Evolutionary conservation across 2,888 invertebrate genomes (phyloP).

Genomic region (Muschampia plurimacula): DNA sequence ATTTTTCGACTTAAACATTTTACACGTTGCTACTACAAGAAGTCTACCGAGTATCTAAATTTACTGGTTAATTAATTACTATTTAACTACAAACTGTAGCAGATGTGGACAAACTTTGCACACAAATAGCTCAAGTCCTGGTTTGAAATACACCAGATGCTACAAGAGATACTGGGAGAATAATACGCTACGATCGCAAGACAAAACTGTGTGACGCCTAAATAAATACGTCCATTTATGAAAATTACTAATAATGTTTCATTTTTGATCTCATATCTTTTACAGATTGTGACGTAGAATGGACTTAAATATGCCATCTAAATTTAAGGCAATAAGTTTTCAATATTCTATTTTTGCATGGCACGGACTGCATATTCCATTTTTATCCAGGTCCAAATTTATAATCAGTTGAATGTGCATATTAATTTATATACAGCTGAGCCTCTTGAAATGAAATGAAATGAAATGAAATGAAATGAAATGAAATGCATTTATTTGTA

Average conservation of each 20-base stretch:
- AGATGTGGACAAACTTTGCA: constrained; percentile 36
- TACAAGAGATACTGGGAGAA: constrained; percentile 28
- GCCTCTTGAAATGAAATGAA: no score
- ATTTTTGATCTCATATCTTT: constrained; percentile 5
- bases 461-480: no score
- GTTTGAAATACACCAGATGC: constrained; percentile 37
- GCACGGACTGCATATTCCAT: no score
- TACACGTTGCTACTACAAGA: not conserved
- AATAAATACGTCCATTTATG: constrained; percentile 21
- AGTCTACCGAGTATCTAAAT: constrained; percentile 25
- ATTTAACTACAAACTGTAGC: constrained; percentile 35
- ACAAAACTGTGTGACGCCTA: constrained; percentile 20
- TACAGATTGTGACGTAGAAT: not conserved
- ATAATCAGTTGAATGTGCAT: no score
- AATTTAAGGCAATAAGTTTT: no score
- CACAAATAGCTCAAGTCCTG: constrained; percentile 35
- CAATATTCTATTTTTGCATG: no score
- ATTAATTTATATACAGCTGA: no score
- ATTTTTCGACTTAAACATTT: no score
- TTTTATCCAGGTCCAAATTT: no score
- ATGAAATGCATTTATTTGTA: no score
- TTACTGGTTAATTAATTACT: constrained; percentile 32
- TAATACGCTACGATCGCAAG: constrained; percentile 28
- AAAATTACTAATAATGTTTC: constrained; percentile 9
- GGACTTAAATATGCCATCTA: no score